These are phyloP conservation scores for Leptopilina drosophilae DNA, from an alignment of 2,888 invertebrate species.

Conservation along the genomic window DNA sequence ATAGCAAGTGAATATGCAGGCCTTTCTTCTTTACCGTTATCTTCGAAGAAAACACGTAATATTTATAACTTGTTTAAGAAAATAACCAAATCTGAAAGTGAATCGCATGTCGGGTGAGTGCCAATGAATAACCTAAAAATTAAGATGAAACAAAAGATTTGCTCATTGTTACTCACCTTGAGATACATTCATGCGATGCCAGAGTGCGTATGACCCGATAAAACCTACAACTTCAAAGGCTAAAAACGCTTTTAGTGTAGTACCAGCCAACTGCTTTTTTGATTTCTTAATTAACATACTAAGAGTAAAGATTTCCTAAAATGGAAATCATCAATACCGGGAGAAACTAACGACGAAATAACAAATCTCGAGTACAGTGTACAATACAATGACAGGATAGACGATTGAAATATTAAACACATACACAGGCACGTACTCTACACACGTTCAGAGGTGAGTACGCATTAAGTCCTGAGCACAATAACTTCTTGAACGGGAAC, in stretches of 20 bases:
- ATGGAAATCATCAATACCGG: slow-evolving; percentile 73
- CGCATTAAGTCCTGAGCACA: no score
- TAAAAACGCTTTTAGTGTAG: slow-evolving; percentile 79
- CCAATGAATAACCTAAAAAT: slow-evolving; percentile 57
- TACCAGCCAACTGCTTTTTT: slow-evolving; percentile 78
- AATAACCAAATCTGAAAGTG: neutral
- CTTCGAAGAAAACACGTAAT: neutral
- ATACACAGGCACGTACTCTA: no score
- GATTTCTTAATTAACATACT: slow-evolving; percentile 84
- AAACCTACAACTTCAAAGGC: slow-evolving; percentile 81
- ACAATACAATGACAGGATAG: no score
- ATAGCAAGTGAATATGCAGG: neutral
- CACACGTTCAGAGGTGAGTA: no score
- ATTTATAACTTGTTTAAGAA: neutral
- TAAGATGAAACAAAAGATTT: slow-evolving; percentile 1
- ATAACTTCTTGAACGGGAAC: no score
- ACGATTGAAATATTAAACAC: no score
- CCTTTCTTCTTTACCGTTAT: slow-evolving; percentile 9
- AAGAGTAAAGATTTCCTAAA: slow-evolving; percentile 69
- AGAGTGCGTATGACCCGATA: slow-evolving; percentile 81
- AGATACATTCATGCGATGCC: slow-evolving; percentile 84
- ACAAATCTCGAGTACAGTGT: neutral
- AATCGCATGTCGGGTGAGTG: neutral
- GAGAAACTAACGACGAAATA: slow-evolving; percentile 61
- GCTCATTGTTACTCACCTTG: slow-evolving; percentile 79